These are phyloP conservation scores for Cepaea nemoralis DNA, from an alignment of 1,140 invertebrate species.

Conservation along the genomic window DNA sequence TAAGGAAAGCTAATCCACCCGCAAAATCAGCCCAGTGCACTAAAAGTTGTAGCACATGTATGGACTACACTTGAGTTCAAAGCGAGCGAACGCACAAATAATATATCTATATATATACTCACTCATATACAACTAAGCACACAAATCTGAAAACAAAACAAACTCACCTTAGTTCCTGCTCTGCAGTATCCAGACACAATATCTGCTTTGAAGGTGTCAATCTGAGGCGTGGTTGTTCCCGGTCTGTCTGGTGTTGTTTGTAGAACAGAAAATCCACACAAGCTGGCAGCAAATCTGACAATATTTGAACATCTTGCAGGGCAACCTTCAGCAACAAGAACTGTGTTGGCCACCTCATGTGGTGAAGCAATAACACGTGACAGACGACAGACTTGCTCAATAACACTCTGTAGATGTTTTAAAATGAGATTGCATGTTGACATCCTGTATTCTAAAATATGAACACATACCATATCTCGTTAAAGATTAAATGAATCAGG, in stretches of 20 bases:
- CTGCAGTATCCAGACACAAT: conserved; percentile 66
- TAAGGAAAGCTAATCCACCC: no score
- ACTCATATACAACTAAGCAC: no score
- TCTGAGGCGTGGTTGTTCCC: conserved; percentile 53
- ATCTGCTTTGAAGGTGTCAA: conserved; percentile 69
- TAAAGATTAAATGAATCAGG: no score
- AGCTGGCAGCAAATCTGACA: conserved; percentile 66
- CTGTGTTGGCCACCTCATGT: conserved; percentile 67
- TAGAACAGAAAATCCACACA: conserved; percentile 67
- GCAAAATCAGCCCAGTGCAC: no score
- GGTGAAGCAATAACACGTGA: conserved; percentile 68
- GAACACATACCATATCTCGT: no score
- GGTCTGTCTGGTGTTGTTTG: conserved; percentile 62
- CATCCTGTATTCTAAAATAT: no score
- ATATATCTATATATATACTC: no score
- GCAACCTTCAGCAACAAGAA: conserved; percentile 67
- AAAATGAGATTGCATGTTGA: no score
- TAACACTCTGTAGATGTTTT: conserved; percentile 57
- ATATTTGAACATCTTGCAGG: conserved; percentile 64
- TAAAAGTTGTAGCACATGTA: no score
- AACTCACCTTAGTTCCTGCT: conserved; percentile 67
- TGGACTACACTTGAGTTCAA: no score
- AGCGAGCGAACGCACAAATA: no score
- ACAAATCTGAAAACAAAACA: no score
- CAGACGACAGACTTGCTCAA: conserved; percentile 68